Evolutionary conservation across 1,140 invertebrate species (phyloP), one percentile per base, ranked within the genome.

Genomic region (Diplogasteroides magnus): DNA sequence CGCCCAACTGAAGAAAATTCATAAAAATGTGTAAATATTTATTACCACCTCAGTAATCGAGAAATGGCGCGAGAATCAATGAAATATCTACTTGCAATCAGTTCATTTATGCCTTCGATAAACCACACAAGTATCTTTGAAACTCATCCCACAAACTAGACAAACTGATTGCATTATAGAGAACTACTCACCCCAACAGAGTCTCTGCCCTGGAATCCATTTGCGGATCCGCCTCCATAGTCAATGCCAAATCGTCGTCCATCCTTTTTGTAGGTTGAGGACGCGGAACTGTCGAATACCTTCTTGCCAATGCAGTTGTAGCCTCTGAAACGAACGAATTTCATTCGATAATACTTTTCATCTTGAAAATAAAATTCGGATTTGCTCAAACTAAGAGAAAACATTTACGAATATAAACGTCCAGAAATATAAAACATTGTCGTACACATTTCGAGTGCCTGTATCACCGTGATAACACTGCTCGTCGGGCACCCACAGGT

Each of bases 131-230:
- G n/a, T n/a, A n/a, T n/a, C n/a, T n/a, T n/a, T n/a, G n/a, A n/a
- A n/a, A n/a, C n/a, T n/a, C n/a, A n/a, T n/a, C n/a, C n/a, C n/a
- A n/a, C n/a, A n/a, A n/a, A n/a, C n/a, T n/a, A n/a, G n/a, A n/a
- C n/a, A n/a, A n/a, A n/a, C n/a, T n/a, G n/a, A n/a, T n/a, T n/a
- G n/a, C n/a, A n/a, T n/a, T n/a, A n/a, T n/a, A n/a, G n/a, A n/a
- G n/a, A n/a, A n/a, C n/a, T n/a, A 68, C 71, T 71, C 13, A 74
- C 72, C 31, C 72, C 75, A 62, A 75, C 31, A n/a, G n/a, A 64
- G 31, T 74, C 72, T n/a, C 19, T 28, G 2, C 73, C 73, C 37
- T 31, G 48, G 48, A 74, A 60, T 15, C 73, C 73, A 13, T 57
- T 25, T 1, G 73, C 73, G 25, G 23, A 61, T 27, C 73, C 73